Conservation (phyloP, 2,888 invertebrate genomes). For the Endotricha flammealis region DNA sequence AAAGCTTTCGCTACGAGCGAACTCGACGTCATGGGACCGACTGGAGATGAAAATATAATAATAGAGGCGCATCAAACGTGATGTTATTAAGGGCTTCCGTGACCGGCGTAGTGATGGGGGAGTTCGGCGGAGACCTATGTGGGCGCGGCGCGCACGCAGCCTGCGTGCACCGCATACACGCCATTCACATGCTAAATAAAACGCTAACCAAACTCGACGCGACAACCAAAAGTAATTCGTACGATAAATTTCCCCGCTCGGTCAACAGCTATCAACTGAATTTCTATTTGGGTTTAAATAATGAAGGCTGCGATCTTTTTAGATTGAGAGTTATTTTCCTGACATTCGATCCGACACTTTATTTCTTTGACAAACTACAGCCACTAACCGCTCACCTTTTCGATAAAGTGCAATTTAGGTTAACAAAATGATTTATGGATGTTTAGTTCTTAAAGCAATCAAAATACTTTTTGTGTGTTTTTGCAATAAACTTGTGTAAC, state of each 20-base stretch:
- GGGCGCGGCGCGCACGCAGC: constrained; percentile 52
- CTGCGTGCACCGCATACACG: constrained; percentile 60
- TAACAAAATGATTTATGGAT: no score
- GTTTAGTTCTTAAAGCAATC: no score
- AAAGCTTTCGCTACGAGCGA: constrained; percentile 41
- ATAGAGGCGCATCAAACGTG: constrained; percentile 78
- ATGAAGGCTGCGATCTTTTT: constrained; percentile 18
- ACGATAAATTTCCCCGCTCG: constrained; percentile 40
- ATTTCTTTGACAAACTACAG: not conserved
- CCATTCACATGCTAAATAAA: constrained; percentile 68
- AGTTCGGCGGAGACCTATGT: constrained; percentile 11
- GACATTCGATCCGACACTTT: not conserved
- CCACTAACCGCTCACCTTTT: not conserved
- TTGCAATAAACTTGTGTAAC: constrained; percentile 20
- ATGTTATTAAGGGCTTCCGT: constrained; percentile 75
- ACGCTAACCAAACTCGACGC: constrained; percentile 45
- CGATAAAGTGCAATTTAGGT: no score
- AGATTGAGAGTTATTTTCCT: constrained; percentile 10
- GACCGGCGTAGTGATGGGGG: constrained; percentile 54
- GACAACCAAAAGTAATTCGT: constrained; percentile 38
- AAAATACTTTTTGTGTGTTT: constrained; percentile 4
- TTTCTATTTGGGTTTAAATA: constrained; percentile 30
- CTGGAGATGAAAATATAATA: constrained; percentile 76
- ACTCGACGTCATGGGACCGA: constrained; percentile 64
- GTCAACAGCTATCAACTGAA: constrained; percentile 24